Evolutionary conservation across 1,140 invertebrate species (phyloP), one percentile per base, ranked within the genome.

Genomic region (Calycopis cecrops): DNA sequence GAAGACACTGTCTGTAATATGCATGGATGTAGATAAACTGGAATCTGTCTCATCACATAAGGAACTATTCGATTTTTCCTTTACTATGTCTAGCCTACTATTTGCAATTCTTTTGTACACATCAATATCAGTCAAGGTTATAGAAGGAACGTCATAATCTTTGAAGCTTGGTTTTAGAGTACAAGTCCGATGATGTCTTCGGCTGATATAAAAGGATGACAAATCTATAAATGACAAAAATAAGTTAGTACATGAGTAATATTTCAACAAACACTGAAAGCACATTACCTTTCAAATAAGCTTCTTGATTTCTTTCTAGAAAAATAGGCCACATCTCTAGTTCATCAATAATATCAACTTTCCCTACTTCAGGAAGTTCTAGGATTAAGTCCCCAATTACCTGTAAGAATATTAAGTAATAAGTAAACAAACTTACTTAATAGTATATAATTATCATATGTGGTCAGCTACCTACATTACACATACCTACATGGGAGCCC

Each of bases 261-360:
- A 17, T 17, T 8, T 4, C 14, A 47, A 18, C 16, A 47, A 12
- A 9, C 37, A 14, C 11, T 0, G 14, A 6, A 11, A 12, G 9
- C 11, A 57, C 55, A 60, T 73, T 6, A 80, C 77, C 74, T 57
- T 66, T 48, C 28, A 80, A 52, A 48, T 73, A 80, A 8, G 14
- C 48, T 51, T 64, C 42, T 17, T 55, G 50, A 58, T 77, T 71
- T 53, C 55, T 68, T 49, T 73, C 56, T n/a, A 78, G 52, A 58
- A 76, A 78, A 4, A 72, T 62, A 40, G 75, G 77, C 76, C 76
- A 79, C 18, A 14, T 9, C 56, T 73, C 57, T 28, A 76, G 56
- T 42, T 69, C 65, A 54, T 76, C 63, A 40, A 66, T 59, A 21
- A 79, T 54, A 53, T 79, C 76, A 1, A 72, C 49, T 4, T 61